Evolutionary conservation across 1,140 invertebrate genomes (phyloP).

Genomic region (Aphaenogaster ashmeadi): DNA sequence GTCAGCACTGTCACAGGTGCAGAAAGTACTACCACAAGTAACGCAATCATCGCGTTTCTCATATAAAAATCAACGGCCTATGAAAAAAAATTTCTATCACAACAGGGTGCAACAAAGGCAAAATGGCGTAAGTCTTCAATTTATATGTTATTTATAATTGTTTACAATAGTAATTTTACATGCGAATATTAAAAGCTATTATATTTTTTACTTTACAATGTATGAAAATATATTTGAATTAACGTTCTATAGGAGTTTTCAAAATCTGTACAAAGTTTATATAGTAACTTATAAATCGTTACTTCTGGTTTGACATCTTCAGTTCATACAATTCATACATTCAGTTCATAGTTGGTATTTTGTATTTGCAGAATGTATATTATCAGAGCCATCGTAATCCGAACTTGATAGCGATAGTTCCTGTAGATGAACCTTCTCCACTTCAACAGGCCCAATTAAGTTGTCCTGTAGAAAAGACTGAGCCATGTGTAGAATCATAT

Average conservation of each 20-base stretch:
- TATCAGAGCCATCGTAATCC: slow-evolving; percentile 80
- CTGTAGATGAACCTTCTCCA: slow-evolving; percentile 78
- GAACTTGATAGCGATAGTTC: slow-evolving; percentile 85
- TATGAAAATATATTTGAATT: background rate
- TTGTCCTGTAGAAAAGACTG: slow-evolving; percentile 55
- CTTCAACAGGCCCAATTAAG: slow-evolving; percentile 55
- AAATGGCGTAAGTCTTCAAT: slow-evolving; percentile 77
- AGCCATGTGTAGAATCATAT: slow-evolving; percentile 34
- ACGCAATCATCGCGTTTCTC: slow-evolving; percentile 66
- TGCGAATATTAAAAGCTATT: background rate
- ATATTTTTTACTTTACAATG: background rate
- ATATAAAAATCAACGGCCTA: slow-evolving; percentile 72
- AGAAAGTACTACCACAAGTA: slow-evolving; percentile 63
- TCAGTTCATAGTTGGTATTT: slow-evolving; percentile 23
- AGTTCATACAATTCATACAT: background rate
- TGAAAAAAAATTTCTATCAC: slow-evolving; percentile 71
- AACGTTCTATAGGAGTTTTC: background rate
- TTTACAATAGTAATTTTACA: background rate
- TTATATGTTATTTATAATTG: slow-evolving; percentile 4
- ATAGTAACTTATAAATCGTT: slow-evolving; percentile 6
- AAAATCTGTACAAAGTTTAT: background rate
- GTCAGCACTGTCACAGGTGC: slow-evolving; percentile 39
- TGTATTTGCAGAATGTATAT: slow-evolving; percentile 80
- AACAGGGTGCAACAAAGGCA: slow-evolving; percentile 73
- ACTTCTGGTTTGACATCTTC: slow-evolving; percentile 4